phyloP scores from a whole-genome alignment of 2,888 invertebrate species.

The Tupiocoris notatus region DNA sequence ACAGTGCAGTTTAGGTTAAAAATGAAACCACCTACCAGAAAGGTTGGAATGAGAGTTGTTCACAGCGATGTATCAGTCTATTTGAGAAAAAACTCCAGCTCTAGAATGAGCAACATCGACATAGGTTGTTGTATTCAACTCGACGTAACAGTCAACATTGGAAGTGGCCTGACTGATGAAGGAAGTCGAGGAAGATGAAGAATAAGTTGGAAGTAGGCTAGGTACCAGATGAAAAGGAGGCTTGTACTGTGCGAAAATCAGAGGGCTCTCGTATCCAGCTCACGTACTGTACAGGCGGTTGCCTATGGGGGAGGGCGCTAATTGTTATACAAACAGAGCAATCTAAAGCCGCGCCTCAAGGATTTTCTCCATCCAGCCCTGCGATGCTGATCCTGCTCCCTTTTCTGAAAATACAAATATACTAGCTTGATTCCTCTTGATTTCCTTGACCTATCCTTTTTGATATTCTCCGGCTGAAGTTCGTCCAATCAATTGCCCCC shows the following conservation, averaged over 20 bases:
- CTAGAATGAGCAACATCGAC: background rate
- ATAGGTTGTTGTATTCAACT: background rate
- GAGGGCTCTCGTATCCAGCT: conserved; percentile 19
- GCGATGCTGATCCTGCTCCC: no score
- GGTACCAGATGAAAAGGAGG: background rate
- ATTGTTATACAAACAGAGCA: conserved; percentile 41
- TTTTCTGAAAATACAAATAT: conserved; percentile 38
- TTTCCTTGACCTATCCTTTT: conserved; percentile 38
- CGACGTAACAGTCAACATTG: background rate
- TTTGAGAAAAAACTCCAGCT: no score
- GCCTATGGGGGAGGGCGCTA: conserved; percentile 9
- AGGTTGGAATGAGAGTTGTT: no score
- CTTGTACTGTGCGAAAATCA: conserved; percentile 28
- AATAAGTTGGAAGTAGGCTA: background rate
- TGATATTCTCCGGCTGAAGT: conserved; percentile 19
- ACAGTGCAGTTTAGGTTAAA: no score
- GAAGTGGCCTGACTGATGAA: background rate
- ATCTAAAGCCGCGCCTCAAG: conserved; percentile 28
- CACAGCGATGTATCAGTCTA: no score
- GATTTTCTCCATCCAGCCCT: conserved; percentile 16
- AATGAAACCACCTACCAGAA: no score
- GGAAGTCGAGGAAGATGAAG: background rate
- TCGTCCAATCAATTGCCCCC: background rate
- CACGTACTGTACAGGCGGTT: conserved; percentile 16
- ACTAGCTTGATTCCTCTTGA: conserved; percentile 3